phyloP scores from a whole-genome alignment of 2,888 invertebrate genomes.

The Synergus japonicus region DNA sequence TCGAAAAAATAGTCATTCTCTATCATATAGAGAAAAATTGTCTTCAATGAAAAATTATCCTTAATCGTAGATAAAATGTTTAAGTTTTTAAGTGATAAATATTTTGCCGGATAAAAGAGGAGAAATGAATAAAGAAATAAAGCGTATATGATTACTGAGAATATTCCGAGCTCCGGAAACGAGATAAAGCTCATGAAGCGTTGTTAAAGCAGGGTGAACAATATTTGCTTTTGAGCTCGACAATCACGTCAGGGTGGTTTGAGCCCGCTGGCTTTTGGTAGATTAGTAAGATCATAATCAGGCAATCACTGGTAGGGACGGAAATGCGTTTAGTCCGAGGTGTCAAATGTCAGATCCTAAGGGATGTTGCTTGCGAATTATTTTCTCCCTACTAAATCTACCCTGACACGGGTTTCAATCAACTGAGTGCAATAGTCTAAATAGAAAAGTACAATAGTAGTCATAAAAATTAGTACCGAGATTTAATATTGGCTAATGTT shows the following conservation, averaged over 20 bases:
- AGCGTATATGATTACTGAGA: not conserved
- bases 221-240: slow-evolving; percentile 71
- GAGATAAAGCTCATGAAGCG: slow-evolving; percentile 29
- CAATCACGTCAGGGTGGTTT: slow-evolving; percentile 71
- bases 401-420: slow-evolving; percentile 21
- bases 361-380: slow-evolving; percentile 50
- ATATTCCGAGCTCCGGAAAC: not conserved
- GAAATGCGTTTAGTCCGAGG: slow-evolving; percentile 57
- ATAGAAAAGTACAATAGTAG: too few species aligned
- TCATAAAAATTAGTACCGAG: too few species aligned
- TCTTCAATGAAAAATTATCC: too few species aligned
- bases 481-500: too few species aligned
- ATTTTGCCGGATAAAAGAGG: not conserved
- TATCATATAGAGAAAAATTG: too few species aligned
- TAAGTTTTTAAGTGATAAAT: not conserved
- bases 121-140: not conserved
- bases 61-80: too few species aligned
- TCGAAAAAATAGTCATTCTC: too few species aligned
- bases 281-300: slow-evolving; percentile 76
- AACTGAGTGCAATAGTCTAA: not conserved
- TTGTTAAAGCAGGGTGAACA: slow-evolving; percentile 34
- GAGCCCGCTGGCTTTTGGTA: slow-evolving; percentile 52
- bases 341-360: slow-evolving; percentile 72
- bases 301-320: slow-evolving; percentile 67
- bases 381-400: slow-evolving; percentile 22